A percentile compares a stretch with the other conserved stretches of the same genome.
Evolutionary conservation across 2,888 invertebrate genomes (phyloP).

Genomic region (Agonopterix alstromeriana): DNA sequence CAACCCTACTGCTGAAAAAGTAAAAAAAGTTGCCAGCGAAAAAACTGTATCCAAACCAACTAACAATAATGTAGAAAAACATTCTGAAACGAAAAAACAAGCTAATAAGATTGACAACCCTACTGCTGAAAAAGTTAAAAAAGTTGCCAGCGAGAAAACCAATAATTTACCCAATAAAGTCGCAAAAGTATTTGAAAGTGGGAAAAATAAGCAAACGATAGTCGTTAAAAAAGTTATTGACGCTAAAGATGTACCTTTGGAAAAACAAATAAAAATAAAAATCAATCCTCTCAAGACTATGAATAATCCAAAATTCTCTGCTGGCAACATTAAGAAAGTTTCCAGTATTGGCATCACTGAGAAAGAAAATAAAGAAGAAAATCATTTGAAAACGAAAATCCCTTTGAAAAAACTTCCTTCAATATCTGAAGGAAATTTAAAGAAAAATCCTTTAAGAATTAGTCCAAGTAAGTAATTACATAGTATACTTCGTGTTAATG

Average conservation of each 20-base stretch:
- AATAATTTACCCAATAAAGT: not conserved
- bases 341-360: slow-evolving; percentile 8
- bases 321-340: slow-evolving; percentile 7
- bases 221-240: not conserved
- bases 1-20: no score
- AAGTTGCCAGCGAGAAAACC: no score
- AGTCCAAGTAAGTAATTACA: slow-evolving; percentile 56
- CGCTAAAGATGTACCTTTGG: not conserved
- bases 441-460: slow-evolving; percentile 30
- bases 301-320: not conserved
- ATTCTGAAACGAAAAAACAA: no score
- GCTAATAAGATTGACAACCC: no score
- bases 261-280: slow-evolving; percentile 1
- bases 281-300: not conserved
- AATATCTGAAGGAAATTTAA: slow-evolving; percentile 11
- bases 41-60: no score
- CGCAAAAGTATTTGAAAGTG: not conserved
- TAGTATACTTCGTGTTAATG: no score
- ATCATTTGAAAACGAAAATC: slow-evolving; percentile 28
- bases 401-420: slow-evolving; percentile 29
- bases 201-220: not conserved
- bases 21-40: no score
- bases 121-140: no score
- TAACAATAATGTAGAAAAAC: no score
- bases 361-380: slow-evolving; percentile 23